Base-by-base conservation (phyloP, 2,113 vertebrate species). In the Struthidea cinerea region DNA sequence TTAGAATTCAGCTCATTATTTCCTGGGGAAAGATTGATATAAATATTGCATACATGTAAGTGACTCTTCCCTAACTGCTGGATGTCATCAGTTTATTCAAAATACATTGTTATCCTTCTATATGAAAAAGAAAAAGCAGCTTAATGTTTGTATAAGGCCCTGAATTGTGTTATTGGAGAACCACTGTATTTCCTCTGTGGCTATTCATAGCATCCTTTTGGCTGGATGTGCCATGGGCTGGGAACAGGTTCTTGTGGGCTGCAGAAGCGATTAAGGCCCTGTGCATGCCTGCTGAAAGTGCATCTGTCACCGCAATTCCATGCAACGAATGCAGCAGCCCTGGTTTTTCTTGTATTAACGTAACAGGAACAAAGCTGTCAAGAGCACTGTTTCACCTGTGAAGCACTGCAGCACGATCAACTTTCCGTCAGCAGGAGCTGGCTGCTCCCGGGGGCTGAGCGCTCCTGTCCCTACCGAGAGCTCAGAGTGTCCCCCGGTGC, bases 221-320 rank as follows among this genome's bases (percentile, higher is more conserved):
- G 65, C 44, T 33, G 69, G 21, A 3, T 16, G 0, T 12, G 11
- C 42, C 18, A 0, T 0, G 32, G 55, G 44, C 65, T 35, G 30
- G 30, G 52, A 30, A 0, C 44, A 6, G 30, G 4, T 37, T 44
- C 67, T 35, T 10, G 39, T 6, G 82, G 61, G 30, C 68, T 49
- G 47, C 27, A 9, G 7, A 8, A n/a, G 47, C 2, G 4, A 22
- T 35, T 2, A 3, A 16, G 7, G 35, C 12, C 22, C 42, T 7
- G 21, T 3, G 16, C 12, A 0, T 5, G 26, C 16, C 27, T 21
- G 15, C 7, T 13, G 27, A 11, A n/a, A 14, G 10, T 3, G 23
- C 9, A 1, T 13, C 47, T 30, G 18, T 35, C 61, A 18, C 61
- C 16, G 6, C 53, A 23, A 22, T n/a, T 46, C 59, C 49, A 5